Evolutionary conservation across 2,888 invertebrate species (phyloP).

Genomic region (Lithophane leautieri): DNA sequence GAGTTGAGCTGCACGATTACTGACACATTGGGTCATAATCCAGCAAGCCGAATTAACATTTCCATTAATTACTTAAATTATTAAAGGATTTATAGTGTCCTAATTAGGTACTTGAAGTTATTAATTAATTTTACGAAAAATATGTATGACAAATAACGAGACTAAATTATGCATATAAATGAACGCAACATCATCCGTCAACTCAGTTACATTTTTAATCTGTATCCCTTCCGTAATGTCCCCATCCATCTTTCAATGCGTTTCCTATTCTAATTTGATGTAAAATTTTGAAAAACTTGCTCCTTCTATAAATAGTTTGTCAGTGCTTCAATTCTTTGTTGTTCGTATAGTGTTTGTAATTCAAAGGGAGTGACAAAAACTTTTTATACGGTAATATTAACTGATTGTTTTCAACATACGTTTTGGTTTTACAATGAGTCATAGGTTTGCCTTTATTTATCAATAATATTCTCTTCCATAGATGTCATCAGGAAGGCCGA

Average conservation of each 20-base stretch:
- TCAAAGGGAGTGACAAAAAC: conserved; percentile 51
- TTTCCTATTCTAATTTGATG: conserved; percentile 75
- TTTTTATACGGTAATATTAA: conserved; percentile 66
- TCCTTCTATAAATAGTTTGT: conserved; percentile 58
- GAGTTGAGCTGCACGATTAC: not conserved
- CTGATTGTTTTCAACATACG: conserved; percentile 73
- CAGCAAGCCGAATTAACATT: not conserved
- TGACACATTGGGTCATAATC: not conserved
- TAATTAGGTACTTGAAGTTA: not conserved
- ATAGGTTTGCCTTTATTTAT: conserved; percentile 83
- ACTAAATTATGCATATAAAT: conserved; percentile 46
- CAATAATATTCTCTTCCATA: conserved; percentile 79
- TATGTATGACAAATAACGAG: conserved; percentile 7
- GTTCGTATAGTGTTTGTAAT: conserved; percentile 55
- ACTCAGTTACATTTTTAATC: conserved; percentile 62
- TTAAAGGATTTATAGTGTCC: not conserved
- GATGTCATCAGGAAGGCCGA: conserved; percentile 98
- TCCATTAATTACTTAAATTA: not conserved
- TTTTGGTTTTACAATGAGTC: conserved; percentile 83
- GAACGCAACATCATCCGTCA: conserved; percentile 64
- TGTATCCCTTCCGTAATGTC: conserved; percentile 64
- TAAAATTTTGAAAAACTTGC: conserved; percentile 65
- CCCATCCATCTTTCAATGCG: conserved; percentile 78
- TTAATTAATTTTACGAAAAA: not conserved
- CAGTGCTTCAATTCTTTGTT: conserved; percentile 54